These are phyloP conservation scores for Sebastes jordani DNA, from an alignment of 2,797 vertebrate species.

Conservation along the genomic window DNA sequence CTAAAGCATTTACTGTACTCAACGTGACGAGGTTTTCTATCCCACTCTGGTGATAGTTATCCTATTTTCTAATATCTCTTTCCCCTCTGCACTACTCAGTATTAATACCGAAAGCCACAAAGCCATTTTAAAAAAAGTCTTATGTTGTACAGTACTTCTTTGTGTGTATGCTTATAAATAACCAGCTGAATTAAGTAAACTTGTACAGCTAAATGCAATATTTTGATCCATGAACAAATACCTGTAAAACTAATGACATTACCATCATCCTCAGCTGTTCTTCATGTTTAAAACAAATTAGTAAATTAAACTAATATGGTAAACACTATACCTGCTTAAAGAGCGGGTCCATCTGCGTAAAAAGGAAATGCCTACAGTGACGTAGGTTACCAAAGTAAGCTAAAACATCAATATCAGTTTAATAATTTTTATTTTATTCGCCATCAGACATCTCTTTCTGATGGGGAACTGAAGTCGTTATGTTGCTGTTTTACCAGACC, in stretches of 20 bases:
- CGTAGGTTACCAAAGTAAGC: too few relatives aligned
- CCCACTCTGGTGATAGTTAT: neutral
- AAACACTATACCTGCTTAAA: neutral
- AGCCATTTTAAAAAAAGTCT: neutral
- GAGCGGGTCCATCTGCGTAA: too few relatives aligned
- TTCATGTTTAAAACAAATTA: neutral
- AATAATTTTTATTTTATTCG: too few relatives aligned
- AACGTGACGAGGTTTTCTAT: neutral
- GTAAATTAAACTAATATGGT: neutral
- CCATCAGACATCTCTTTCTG: too few relatives aligned
- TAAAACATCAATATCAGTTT: too few relatives aligned
- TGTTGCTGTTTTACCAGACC: too few relatives aligned
- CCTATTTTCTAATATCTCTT: neutral
- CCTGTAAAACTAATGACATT: neutral
- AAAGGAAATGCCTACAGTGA: too few relatives aligned
- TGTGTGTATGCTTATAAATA: neutral
- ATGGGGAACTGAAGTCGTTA: too few relatives aligned
- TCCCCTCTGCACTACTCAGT: neutral
- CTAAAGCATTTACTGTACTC: slow-evolving; percentile 10
- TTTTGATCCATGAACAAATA: neutral
- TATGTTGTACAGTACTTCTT: neutral
- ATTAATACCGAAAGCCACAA: neutral
- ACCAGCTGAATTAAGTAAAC: neutral
- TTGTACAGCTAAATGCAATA: neutral
- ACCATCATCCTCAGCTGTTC: neutral